These are phyloP conservation scores for Cyclura pinguis DNA, from an alignment of 2,797 vertebrate species.

Conservation along the genomic window DNA sequence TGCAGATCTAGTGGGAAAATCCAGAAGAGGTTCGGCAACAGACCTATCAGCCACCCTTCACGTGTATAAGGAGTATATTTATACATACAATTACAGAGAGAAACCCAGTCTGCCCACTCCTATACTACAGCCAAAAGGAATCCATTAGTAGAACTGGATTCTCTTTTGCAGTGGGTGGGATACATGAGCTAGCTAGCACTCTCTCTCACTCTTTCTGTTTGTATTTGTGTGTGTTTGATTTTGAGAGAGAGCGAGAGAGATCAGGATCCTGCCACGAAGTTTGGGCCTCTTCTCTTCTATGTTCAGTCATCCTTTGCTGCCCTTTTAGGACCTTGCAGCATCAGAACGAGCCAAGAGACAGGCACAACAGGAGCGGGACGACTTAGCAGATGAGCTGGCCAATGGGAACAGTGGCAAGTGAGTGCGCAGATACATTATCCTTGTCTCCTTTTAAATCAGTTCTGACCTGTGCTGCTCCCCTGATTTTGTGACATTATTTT, in stretches of 20 bases:
- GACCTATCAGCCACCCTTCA: no score
- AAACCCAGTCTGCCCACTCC: background rate
- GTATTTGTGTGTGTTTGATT: no score
- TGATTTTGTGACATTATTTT: background rate
- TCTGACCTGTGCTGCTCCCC: no score
- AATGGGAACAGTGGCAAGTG: conserved; percentile 89
- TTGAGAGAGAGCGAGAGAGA: no score
- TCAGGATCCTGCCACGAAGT: background rate
- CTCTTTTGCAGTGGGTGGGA: background rate
- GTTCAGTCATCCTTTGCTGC: background rate
- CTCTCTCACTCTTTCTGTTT: no score
- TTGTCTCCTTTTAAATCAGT: background rate
- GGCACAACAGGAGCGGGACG: conserved; percentile 91
- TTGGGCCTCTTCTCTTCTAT: background rate
- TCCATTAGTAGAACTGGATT: background rate
- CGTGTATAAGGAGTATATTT: background rate
- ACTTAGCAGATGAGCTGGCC: conserved; percentile 89
- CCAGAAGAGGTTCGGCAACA: no score
- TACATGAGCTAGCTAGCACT: no score
- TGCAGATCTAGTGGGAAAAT: no score
- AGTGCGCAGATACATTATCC: conserved; percentile 52
- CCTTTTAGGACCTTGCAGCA: conserved; percentile 85
- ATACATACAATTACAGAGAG: background rate
- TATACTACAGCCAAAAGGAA: background rate
- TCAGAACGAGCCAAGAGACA: conserved; percentile 88